Evolutionary conservation across 2,113 vertebrate species (phyloP), one percentile per base, ranked within the genome.

Genomic region (Cephalopholis sonnerati): DNA sequence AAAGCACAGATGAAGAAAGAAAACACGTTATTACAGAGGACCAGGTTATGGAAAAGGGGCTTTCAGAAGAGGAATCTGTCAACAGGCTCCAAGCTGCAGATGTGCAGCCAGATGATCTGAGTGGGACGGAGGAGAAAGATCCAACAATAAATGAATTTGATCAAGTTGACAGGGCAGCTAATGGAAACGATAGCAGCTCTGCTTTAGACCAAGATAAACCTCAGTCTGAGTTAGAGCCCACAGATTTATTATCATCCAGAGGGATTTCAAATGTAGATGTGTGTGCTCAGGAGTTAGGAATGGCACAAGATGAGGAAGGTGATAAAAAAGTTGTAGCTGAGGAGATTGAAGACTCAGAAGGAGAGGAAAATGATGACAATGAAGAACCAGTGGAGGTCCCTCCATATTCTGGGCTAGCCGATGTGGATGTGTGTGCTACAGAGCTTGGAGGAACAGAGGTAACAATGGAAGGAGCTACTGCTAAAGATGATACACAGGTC

Each of bases 271-370:
- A 85, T 69, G 68, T 83, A 69, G 83, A 94, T 41, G 84, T 92
- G 53, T 79, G 80, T 59, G 64, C 86, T 77, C 84, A 92, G 77
- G 92, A 93, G 77, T 77, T 87, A 22, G 74, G n/a, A 29, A 3
- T 0, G 11, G 50, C 69, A 44, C 73, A 71, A 59, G 66, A 79
- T 41, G 61, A 73, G 7, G 46, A 4, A 62, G 70, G 13, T 74
- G 64, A 86, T 59, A 12, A 74, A 79, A 55, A 48, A 36, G 22
- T 2, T 39, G 64, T 16, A 25, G 32, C 86, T 16, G 9, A 81
- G 5, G 55, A 91, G 22, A 55, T 22, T 27, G 10, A 17, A 32
- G 61, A 63, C 9, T 48, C 57, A 10, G 69, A 70, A 41, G 65
- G 0, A 78, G 83, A 89, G 36, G 32, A 70, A 16, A 44, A 62